Conservation (phyloP, 2,113 vertebrate genomes). For the Antechinus flavipes region DNA sequence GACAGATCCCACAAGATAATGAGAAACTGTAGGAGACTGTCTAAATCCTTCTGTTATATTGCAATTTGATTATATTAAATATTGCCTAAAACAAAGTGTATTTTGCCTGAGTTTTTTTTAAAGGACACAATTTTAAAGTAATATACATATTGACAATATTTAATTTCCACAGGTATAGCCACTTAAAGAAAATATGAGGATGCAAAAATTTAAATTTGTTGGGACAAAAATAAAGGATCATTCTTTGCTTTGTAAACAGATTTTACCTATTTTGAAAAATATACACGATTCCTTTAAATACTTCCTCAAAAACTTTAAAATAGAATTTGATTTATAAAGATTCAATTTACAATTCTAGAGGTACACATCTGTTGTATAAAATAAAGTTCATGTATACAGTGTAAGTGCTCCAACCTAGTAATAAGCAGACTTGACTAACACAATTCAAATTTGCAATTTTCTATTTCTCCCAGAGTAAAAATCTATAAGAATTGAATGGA, state of each 20-base stretch:
- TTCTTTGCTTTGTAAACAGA: conserved; percentile 37
- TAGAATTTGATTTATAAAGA: conserved; percentile 40
- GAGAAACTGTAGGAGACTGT: not conserved
- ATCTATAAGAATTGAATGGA: not conserved
- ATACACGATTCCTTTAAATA: not conserved
- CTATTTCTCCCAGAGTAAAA: conserved; percentile 2
- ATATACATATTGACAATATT: conserved; percentile 18
- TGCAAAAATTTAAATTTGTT: not conserved
- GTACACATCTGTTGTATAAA: not conserved
- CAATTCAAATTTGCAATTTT: conserved; percentile 1
- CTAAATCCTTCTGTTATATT: not conserved
- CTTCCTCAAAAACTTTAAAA: conserved; percentile 24
- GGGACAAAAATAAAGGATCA: not conserved
- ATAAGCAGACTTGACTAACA: conserved; percentile 2
- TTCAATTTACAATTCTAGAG: not conserved
- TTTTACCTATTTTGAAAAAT: conserved; percentile 21
- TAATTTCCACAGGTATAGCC: conserved; percentile 9
- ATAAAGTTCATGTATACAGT: not conserved
- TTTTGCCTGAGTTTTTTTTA: not conserved
- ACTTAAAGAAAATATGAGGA: conserved; percentile 7
- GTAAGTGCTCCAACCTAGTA: not conserved
- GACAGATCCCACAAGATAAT: not conserved
- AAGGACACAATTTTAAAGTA: conserved; percentile 14
- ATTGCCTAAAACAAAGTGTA: not conserved
- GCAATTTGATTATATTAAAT: not conserved